A percentile compares a stretch with the other conserved stretches of the same genome.
Evolutionary conservation across 2,113 vertebrate species (phyloP).

Genomic region (Oncorhynchus mykiss): DNA sequence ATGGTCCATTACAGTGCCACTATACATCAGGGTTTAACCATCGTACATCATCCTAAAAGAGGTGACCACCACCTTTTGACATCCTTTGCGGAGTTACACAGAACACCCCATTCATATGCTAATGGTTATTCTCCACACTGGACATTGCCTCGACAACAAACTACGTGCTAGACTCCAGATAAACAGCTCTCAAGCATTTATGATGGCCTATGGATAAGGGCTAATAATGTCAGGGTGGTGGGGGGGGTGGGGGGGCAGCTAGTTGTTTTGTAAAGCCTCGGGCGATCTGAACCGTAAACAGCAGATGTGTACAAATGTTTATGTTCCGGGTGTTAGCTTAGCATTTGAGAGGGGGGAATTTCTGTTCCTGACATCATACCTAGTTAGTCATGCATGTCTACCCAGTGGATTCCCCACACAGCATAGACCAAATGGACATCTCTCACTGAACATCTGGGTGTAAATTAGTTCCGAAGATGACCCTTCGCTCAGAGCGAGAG

Average conservation of each 20-base stretch:
- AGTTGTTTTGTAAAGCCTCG: conserved; percentile 6
- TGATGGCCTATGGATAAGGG: neutral
- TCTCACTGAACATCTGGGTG: neutral
- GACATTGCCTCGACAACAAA: neutral
- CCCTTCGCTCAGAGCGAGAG: neutral
- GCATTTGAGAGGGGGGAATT: neutral
- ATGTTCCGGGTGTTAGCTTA: neutral
- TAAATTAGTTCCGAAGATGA: conserved; percentile 2
- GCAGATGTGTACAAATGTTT: conserved; percentile 47
- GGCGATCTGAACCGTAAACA: conserved; percentile 35
- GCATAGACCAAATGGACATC: neutral
- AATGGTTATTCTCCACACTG: neutral
- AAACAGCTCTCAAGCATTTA: neutral
- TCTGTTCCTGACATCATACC: conserved; percentile 20
- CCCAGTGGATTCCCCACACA: neutral
- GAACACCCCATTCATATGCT: conserved; percentile 4
- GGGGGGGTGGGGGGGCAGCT: neutral
- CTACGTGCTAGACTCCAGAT: neutral
- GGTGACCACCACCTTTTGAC: neutral
- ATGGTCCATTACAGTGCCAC: neutral
- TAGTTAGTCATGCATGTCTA: neutral
- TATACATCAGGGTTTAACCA: neutral
- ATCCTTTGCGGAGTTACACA: neutral
- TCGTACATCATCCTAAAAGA: neutral
- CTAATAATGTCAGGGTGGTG: too few species aligned